A percentile compares a stretch with the other conserved stretches of the same genome.
These are phyloP conservation scores for Carollia perspicillata DNA, from an alignment of 2,113 vertebrate species.

Conservation along the genomic window DNA sequence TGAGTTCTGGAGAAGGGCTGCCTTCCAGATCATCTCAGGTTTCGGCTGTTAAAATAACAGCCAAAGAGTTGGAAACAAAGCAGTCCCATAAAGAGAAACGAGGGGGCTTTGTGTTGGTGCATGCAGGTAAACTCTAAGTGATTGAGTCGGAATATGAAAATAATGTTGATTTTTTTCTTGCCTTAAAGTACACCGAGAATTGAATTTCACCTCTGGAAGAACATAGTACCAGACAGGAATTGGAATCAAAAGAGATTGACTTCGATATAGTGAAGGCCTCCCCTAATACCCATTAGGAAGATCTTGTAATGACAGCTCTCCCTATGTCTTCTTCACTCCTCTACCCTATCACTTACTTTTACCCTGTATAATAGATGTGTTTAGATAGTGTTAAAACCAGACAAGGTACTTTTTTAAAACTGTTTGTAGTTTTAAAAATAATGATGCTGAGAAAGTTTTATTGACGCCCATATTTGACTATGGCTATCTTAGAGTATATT, in stretches of 20 bases:
- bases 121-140: constrained; percentile 89
- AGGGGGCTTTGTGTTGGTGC: constrained; percentile 96
- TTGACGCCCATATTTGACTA: background rate
- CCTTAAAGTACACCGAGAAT: background rate
- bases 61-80: constrained; percentile 82
- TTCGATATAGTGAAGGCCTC: background rate
- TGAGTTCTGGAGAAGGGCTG: constrained; percentile 82
- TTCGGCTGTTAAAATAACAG: constrained; percentile 78
- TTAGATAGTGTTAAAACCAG: constrained; percentile 18
- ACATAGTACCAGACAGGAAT: background rate
- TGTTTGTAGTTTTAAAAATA: constrained; percentile 40
- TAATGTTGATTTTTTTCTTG: background rate
- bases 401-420: constrained; percentile 17
- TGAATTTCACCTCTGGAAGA: background rate
- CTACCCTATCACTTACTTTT: background rate
- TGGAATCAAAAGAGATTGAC: background rate
- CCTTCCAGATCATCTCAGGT: constrained; percentile 85
- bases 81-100: constrained; percentile 81
- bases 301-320: background rate
- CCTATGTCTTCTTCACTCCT: background rate
- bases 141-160: background rate
- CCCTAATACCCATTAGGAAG: background rate
- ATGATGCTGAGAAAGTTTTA: background rate
- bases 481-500: background rate
- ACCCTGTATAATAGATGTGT: background rate